phyloP scores from a whole-genome alignment of 1,140 invertebrate genomes.

The Drosophila baimaii region DNA sequence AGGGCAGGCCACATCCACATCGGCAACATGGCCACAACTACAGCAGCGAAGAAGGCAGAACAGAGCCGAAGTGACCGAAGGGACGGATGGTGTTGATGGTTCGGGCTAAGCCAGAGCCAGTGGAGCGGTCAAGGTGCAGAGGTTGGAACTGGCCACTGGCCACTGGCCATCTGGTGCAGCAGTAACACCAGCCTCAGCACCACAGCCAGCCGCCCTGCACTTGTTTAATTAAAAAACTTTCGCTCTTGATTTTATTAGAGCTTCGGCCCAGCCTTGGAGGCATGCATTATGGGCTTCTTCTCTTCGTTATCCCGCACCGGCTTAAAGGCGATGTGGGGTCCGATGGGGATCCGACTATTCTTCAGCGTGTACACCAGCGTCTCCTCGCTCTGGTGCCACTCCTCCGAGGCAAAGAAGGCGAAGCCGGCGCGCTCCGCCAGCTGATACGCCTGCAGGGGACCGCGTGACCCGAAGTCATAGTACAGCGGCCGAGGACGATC shows the following conservation, averaged over 20 bases:
- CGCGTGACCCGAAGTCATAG: slow-evolving; percentile 61
- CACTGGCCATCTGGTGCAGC: slow-evolving; percentile 27
- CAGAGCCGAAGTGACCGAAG: background rate
- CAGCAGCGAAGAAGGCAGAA: slow-evolving; percentile 25
- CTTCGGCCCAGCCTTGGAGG: background rate
- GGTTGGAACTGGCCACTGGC: background rate
- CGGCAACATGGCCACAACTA: slow-evolving; percentile 18
- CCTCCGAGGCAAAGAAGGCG: slow-evolving; percentile 52
- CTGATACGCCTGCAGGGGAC: slow-evolving; percentile 55
- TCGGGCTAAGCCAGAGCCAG: slow-evolving; percentile 9
- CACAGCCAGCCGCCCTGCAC: slow-evolving; percentile 6
- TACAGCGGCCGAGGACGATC: slow-evolving; percentile 52
- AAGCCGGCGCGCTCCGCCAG: slow-evolving; percentile 53
- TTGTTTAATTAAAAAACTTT: slow-evolving; percentile 79
- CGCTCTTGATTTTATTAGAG: slow-evolving; percentile 42
- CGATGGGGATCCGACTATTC: slow-evolving; percentile 14
- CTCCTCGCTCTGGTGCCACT: slow-evolving; percentile 53
- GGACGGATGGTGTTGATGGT: slow-evolving; percentile 36
- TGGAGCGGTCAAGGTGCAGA: slow-evolving; percentile 38
- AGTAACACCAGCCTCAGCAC: slow-evolving; percentile 4
- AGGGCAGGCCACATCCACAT: slow-evolving; percentile 13
- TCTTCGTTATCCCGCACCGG: slow-evolving; percentile 5
- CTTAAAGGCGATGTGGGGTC: slow-evolving; percentile 27
- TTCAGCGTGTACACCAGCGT: slow-evolving; percentile 10
- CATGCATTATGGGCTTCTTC: background rate